These are phyloP conservation scores for Scaptomyza montana DNA, from an alignment of 1,140 invertebrate genomes.

Conservation along the genomic window DNA sequence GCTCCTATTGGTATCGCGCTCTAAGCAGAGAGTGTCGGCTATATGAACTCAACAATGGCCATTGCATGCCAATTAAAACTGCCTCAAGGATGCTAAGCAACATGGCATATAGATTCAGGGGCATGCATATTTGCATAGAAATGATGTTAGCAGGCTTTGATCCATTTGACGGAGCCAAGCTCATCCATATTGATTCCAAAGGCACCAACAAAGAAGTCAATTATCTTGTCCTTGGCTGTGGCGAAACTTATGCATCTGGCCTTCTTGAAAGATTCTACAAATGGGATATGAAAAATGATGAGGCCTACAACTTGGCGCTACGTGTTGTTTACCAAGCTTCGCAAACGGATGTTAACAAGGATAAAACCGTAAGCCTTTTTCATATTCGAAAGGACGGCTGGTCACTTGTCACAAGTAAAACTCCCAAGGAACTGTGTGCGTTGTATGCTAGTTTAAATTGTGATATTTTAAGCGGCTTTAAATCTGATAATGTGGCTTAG, in stretches of 20 bases:
- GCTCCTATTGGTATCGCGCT: constrained; percentile 98
- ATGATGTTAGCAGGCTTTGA: constrained; percentile 99
- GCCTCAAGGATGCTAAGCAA: constrained; percentile 98
- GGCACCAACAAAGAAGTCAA: constrained; percentile 94
- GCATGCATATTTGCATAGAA: constrained; percentile 92
- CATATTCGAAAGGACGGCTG: neutral
- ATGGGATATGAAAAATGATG: constrained; percentile 94
- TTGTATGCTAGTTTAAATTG: neutral
- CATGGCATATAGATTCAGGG: constrained; percentile 98
- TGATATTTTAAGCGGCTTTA: neutral
- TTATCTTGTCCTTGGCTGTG: constrained; percentile 96
- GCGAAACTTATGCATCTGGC: constrained; percentile 97
- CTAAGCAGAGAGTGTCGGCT: constrained; percentile 96
- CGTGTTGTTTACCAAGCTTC: constrained; percentile 98
- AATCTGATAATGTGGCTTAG: neutral
- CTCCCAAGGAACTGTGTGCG: neutral
- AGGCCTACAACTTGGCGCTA: constrained; percentile 95
- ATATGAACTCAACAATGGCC: constrained; percentile 94
- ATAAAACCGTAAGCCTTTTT: neutral
- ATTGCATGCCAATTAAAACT: constrained; percentile 93
- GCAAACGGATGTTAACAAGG: constrained; percentile 85
- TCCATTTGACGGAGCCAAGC: constrained; percentile 92
- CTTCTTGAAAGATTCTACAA: constrained; percentile 94
- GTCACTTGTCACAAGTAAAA: neutral
- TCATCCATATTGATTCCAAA: constrained; percentile 99